Base-by-base conservation (phyloP, 2,113 vertebrate species). In the Prinia subflava region DNA sequence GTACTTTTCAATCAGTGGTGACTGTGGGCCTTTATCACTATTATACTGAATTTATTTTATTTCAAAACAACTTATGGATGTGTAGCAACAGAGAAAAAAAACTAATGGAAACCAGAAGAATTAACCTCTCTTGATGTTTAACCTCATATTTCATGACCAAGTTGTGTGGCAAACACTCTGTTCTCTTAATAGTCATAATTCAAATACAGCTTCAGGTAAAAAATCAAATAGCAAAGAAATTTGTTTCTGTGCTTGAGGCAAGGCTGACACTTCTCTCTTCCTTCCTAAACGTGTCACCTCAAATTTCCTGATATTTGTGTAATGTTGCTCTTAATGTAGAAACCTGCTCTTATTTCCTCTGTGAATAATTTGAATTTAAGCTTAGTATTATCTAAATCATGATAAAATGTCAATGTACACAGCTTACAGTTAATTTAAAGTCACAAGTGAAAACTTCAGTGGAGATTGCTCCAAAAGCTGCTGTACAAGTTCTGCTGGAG, bases 1-100 rank as follows among this genome's bases (percentile, higher is more conserved):
- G 99, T 99, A 96, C 53, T 90, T 92, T 25, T 63, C 79, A 86
- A 39, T 60, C 35, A 42, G 41, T 20, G 27, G 4, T 83, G 28
- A 15, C 11, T 8, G 28, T 23, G 59, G 44, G 68, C 46, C 24
- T 80, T 33, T 30, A 22, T 21, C 7, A 4, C 9, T 33, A 3
- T 62, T 46, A 65, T 27, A 10, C 15, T 42, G 39, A 55, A 24
- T 35, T 22, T 13, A 1, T 49, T 53, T 64, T 11, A 19, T 55
- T 81, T 59, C 6, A 33, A 44, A 76, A 42, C 6, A 57, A 10
- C 14, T 90, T 28, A 10, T 9, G 5, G 21, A 5, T 65, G 37
- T 33, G 37, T 77, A 74, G 56, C 15, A 83, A 46, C 37, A 65
- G n/a, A 25, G n/a, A 23, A 27, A 91, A 63, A 23, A 27, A 91